phyloP scores from a whole-genome alignment of 1,140 invertebrate genomes.

The Zaprionus capensis region DNA sequence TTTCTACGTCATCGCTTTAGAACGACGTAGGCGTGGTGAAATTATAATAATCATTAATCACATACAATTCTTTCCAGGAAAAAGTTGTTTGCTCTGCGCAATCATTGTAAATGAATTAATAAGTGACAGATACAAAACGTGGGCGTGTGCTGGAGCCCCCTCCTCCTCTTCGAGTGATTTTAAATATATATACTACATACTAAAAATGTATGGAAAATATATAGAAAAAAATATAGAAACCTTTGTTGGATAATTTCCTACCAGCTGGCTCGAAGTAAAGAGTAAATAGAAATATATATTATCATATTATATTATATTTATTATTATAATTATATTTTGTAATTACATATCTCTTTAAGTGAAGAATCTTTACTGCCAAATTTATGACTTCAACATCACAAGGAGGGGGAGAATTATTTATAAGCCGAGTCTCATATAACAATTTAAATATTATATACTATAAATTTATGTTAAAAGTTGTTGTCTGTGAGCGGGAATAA shows the following conservation, averaged over 20 bases:
- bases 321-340: too few relatives aligned
- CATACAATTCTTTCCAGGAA: slow-evolving; percentile 6
- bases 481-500: background rate
- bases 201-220: background rate
- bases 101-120: slow-evolving; percentile 22
- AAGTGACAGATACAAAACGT: slow-evolving; percentile 7
- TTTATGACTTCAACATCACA: too few relatives aligned
- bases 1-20: slow-evolving; percentile 1
- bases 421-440: too few relatives aligned
- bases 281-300: too few relatives aligned
- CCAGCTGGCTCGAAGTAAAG: too few relatives aligned
- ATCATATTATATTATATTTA: too few relatives aligned
- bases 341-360: too few relatives aligned
- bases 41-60: background rate
- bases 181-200: background rate
- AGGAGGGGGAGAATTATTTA: too few relatives aligned
- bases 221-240: too few relatives aligned
- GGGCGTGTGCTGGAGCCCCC: background rate
- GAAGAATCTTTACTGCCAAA: too few relatives aligned
- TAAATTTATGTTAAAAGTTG: background rate
- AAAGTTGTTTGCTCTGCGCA: slow-evolving; percentile 7
- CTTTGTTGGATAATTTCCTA: too few relatives aligned
- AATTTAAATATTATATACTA: too few relatives aligned
- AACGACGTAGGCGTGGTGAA: slow-evolving; percentile 3
- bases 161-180: background rate